Evolutionary conservation across 2,113 vertebrate genomes (phyloP), one percentile per base, ranked within the genome.

Genomic region (Formicarius rufipectus): DNA sequence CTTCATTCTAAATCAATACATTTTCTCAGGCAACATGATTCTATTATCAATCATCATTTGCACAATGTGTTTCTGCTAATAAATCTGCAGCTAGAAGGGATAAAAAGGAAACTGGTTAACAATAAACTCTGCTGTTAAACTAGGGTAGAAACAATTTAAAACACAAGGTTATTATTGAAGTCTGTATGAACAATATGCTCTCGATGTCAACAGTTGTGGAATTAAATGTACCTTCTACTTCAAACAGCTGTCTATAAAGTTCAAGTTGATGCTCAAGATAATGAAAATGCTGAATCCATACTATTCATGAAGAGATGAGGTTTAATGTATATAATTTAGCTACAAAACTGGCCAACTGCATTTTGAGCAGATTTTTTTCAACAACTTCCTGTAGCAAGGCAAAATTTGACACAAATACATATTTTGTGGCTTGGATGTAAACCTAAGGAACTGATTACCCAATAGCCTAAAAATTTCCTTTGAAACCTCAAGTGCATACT

Each of bases 1-100:
- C 93, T 94, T 87, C 83, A 85, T 74, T 79, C 81, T 78, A 96
- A 98, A 99, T 99, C 99, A 98, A 98, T 98, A 98, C 92, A 96
- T 97, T 98, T 98, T 98, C 98, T 98, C 97, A 95, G 98, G 98
- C 97, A 98, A 96, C 92, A 79, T 68, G 96, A 98, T 95, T 95
- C 91, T 86, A 92, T 98, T 98, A 98, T 99, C 98, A 98, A 98
- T 99, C 98, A 99, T 98, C 98, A 97, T 99, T 98, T 98, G 97
- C 97, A 97, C 96, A 92, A 97, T 66, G 76, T 83, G 97, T 87
- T 95, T 91, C 95, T 94, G 49, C 93, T 96, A 93, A 97, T 97
- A 97, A 97, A 97, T 97, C 94, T 92, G 47, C 91, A 96, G 68
- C 59, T 95, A 96, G 93, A 94, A 96, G 88, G 68, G 72, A 90